Evolutionary conservation across 1,140 invertebrate genomes (phyloP).

Genomic region (Drosophila quadrilineata): DNA sequence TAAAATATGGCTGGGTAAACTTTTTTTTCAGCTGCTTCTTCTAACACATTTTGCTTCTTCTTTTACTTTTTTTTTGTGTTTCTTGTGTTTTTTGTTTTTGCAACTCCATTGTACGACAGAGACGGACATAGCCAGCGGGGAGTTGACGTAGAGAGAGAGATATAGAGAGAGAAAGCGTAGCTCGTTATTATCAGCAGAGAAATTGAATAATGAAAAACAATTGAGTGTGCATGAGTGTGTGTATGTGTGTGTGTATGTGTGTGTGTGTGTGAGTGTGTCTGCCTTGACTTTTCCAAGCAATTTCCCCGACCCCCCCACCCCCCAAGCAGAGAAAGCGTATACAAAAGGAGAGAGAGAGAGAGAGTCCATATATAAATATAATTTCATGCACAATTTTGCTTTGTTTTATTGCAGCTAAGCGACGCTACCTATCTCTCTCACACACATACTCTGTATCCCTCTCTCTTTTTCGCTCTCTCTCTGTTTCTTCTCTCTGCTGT

Average conservation of each 20-base stretch:
- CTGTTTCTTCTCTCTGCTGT: background rate
- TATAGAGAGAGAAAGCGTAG: conserved; percentile 37
- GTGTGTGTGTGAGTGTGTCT: no score
- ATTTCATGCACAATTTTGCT: conserved; percentile 78
- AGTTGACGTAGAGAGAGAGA: no score
- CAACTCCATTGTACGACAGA: no score
- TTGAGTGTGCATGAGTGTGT: no score
- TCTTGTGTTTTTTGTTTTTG: no score
- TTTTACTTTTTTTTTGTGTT: no score
- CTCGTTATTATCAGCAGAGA: conserved; percentile 63
- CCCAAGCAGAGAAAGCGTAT: background rate
- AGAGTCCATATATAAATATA: no score
- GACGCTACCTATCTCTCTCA: no score
- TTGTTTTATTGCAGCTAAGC: conserved; percentile 59
- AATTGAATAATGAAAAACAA: conserved; percentile 80
- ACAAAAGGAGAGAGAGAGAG: no score
- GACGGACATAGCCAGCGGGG: background rate
- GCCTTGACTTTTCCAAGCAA: conserved; percentile 36
- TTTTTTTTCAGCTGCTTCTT: no score
- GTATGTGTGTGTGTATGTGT: no score
- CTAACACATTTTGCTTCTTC: no score
- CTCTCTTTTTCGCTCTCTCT: background rate
- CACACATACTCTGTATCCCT: background rate
- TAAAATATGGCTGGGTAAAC: conserved; percentile 75
- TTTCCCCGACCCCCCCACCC: conserved; percentile 4